A percentile compares a stretch with the other conserved stretches of the same genome.
Evolutionary conservation across 2,113 vertebrate species (phyloP).

Genomic region (Danionella cerebrum): DNA sequence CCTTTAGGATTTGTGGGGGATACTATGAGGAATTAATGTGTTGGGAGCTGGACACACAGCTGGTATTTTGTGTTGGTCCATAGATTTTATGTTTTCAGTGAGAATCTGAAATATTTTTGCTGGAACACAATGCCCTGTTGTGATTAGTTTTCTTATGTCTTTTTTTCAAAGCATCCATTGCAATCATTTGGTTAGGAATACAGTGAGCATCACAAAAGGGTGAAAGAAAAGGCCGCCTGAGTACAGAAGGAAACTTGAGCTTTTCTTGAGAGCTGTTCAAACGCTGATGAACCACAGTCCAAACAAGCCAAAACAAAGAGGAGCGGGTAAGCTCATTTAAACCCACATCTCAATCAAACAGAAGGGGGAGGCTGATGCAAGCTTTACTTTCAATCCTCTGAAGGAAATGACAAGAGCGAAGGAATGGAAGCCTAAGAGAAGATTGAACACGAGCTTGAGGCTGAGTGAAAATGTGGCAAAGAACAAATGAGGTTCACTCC

Average conservation of each 20-base stretch:
- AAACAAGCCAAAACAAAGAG: background rate
- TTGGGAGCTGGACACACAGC: no score
- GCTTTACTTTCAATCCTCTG: background rate
- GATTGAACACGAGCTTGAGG: background rate
- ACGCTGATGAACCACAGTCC: background rate
- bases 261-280: background rate
- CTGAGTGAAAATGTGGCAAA: background rate
- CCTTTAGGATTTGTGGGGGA: no score
- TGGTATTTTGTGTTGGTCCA: no score
- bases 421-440: background rate
- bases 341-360: slow-evolving; percentile 9
- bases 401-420: background rate
- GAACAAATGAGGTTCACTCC: background rate
- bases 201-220: no score
- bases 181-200: no score
- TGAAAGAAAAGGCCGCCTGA: background rate
- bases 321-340: background rate
- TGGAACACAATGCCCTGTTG: no score
- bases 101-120: no score
- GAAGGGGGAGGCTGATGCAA: slow-evolving; percentile 25
- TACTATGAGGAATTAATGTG: no score
- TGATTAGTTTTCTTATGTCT: no score
- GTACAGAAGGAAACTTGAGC: background rate
- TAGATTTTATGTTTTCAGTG: no score
- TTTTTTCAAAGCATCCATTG: no score